Conservation (phyloP, 2,113 vertebrate species). For the Cettia cetti region DNA sequence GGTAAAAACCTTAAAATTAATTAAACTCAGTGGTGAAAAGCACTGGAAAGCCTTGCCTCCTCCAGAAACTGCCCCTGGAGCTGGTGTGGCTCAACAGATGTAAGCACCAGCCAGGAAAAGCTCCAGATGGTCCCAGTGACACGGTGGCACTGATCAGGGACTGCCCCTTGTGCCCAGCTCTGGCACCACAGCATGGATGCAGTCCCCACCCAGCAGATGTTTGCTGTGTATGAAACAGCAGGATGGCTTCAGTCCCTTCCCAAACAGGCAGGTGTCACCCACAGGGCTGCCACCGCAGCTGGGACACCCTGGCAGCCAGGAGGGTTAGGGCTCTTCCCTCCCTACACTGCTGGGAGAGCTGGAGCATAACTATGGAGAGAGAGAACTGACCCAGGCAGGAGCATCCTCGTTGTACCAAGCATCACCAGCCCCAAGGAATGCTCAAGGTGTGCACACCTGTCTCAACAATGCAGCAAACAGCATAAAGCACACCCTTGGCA, state of each 20-base stretch:
- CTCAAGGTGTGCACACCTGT: too few species aligned
- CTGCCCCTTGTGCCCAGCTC: neutral
- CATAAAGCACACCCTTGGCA: neutral
- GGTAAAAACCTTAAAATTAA: neutral
- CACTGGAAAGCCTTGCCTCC: neutral
- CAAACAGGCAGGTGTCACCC: neutral
- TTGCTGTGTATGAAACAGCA: fast-evolving
- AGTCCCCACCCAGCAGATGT: fast-evolving
- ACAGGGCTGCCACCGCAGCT: neutral
- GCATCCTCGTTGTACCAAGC: fast-evolving
- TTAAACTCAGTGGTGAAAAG: neutral
- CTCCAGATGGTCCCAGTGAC: neutral
- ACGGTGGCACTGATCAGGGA: neutral
- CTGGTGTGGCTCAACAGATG: neutral
- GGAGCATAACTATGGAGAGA: neutral
- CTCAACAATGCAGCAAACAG: neutral
- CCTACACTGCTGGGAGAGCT: neutral
- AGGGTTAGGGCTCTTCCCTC: neutral
- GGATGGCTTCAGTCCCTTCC: neutral
- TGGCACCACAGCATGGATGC: neutral
- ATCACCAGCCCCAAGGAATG: neutral
- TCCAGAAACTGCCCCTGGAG: neutral
- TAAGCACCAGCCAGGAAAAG: neutral
- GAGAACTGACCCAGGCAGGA: neutral
- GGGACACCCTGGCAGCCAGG: neutral